Evolutionary conservation across 2,113 vertebrate genomes (phyloP).

Genomic region (Macrotis lagotis): DNA sequence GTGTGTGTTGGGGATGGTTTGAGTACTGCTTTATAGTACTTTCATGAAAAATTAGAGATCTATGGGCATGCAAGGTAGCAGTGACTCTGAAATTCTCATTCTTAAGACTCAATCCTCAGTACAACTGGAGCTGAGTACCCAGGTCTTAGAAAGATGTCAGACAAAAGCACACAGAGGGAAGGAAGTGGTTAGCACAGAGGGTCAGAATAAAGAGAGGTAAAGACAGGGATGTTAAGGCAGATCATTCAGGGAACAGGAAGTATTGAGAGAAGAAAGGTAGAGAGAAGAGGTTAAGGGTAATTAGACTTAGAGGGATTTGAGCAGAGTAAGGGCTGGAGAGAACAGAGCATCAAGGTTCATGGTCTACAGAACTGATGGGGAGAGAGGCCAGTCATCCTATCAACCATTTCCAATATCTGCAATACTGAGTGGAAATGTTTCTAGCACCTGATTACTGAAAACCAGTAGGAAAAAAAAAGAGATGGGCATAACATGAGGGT

Average conservation of each 20-base stretch:
- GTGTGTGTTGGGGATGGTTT: background rate
- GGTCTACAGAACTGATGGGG: background rate
- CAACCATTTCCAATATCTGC: background rate
- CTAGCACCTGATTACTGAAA: background rate
- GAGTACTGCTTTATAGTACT: background rate
- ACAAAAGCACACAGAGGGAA: background rate
- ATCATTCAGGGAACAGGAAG: background rate
- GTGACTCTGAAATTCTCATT: background rate
- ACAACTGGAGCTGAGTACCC: background rate
- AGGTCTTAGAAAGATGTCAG: background rate
- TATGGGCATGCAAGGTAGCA: background rate
- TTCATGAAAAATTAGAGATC: background rate
- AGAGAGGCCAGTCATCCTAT: background rate
- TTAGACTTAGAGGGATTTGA: background rate
- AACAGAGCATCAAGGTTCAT: background rate
- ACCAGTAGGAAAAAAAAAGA: background rate
- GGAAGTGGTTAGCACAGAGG: slow-evolving; percentile 1
- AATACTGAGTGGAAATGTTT: background rate
- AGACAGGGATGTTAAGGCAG: background rate
- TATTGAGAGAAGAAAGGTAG: background rate
- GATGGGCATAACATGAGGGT: slow-evolving; percentile 18
- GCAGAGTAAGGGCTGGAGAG: background rate
- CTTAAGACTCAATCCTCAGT: background rate
- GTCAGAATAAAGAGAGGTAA: background rate
- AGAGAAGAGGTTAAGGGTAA: background rate